phyloP scores from a whole-genome alignment of 37 sponge, comb jelly and placozoan species.

The Aphrocallistes beatrix region DNA sequence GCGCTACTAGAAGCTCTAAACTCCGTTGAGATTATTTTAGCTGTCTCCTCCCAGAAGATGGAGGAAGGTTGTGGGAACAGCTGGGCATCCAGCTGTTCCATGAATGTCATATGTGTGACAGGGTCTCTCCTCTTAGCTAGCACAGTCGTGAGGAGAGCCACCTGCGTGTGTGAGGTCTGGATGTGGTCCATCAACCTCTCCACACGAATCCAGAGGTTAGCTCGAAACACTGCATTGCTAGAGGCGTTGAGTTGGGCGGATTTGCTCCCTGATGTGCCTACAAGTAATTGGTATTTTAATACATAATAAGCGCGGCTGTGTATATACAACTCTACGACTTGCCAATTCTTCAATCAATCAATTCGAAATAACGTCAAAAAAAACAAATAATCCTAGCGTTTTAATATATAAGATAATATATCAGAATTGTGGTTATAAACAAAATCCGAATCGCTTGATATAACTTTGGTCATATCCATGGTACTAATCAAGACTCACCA shows the following conservation, averaged over 20 bases:
- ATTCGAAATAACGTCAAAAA: no score
- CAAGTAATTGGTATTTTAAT: no score
- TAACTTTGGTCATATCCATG: no score
- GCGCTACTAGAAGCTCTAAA: constrained; percentile 32
- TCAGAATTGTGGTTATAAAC: no score
- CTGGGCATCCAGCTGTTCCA: constrained; percentile 29
- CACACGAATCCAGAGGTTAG: constrained; percentile 75
- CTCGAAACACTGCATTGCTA: constrained; percentile 68
- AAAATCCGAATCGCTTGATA: no score
- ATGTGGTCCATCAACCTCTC: constrained; percentile 64
- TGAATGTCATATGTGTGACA: constrained; percentile 44
- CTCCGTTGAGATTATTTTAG: neutral
- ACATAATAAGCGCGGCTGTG: no score
- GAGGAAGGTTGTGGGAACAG: neutral
- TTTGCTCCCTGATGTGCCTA: neutral
- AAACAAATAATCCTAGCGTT: no score
- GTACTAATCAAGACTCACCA: no score
- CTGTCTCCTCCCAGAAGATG: constrained; percentile 1
- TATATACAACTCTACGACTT: no score
- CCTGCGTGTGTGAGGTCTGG: constrained; percentile 48
- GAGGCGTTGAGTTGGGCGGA: constrained; percentile 16
- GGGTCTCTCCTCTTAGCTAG: constrained; percentile 78
- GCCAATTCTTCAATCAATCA: no score
- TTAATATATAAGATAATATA: no score
- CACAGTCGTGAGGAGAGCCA: constrained; percentile 52